phyloP scores from a whole-genome alignment of 2,113 vertebrate genomes.

The Sylvietta virens region DNA sequence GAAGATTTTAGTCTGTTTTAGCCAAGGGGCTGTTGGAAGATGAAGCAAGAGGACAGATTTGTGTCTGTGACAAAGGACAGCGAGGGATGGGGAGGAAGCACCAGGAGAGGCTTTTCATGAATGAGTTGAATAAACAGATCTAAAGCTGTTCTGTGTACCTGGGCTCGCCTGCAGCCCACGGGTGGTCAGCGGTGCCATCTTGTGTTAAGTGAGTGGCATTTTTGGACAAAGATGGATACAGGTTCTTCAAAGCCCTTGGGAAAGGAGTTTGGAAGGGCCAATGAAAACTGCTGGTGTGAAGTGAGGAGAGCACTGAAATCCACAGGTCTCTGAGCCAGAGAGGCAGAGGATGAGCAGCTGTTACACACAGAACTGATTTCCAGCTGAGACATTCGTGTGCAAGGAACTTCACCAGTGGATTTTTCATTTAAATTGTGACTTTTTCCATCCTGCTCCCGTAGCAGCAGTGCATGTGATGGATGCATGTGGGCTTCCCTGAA shows the following conservation, averaged over 20 bases:
- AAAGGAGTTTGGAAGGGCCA: background rate
- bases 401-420: background rate
- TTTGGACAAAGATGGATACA: background rate
- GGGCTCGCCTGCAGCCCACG: background rate
- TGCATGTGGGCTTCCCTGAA: background rate
- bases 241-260: background rate
- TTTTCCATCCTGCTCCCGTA: background rate
- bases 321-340: background rate
- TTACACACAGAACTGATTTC: background rate
- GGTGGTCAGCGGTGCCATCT: slow-evolving; percentile 44
- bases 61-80: background rate
- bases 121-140: background rate
- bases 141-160: background rate
- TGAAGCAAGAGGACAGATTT: background rate
- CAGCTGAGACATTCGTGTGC: background rate
- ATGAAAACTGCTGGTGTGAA: background rate
- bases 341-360: background rate
- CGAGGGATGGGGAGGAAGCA: background rate
- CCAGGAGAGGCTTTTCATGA: background rate
- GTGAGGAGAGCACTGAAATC: background rate
- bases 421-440: background rate
- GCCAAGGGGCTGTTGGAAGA: background rate
- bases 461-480: background rate
- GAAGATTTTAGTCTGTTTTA: background rate
- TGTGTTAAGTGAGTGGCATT: background rate